Base-by-base conservation (phyloP, 2,888 invertebrate species). In the Oligia strigilis region DNA sequence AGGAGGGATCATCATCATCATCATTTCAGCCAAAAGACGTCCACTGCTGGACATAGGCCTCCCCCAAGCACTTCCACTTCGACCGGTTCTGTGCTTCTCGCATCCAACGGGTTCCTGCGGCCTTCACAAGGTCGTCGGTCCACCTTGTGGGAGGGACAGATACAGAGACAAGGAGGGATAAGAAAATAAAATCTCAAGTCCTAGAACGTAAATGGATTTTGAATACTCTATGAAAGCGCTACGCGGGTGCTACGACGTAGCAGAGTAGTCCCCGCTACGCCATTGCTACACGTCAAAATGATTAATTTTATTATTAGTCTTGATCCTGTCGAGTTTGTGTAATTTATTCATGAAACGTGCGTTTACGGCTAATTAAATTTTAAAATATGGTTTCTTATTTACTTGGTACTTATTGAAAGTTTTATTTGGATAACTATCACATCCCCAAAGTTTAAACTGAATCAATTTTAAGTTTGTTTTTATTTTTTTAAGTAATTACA, bases 401-500 rank as follows among this genome's bases (percentile, higher is more conserved):
- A 46, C 40, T 66, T 23, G 4, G 13, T 43, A 46, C 17, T 46
- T 43, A 36, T 52, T n/a, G 0, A 2, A 46, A 36, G 8, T 52
- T 46, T 60, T 6, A 19, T 62, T 40, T 29, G 40, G 11, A 14
- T 55, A 74, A 13, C 1, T 0, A 29, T 14, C 29, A 75, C 29
- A 36, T 66, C 3, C 14, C 36, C 19, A 52, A 58, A n/a, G 43
- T 19, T 58, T 2, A 19, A 64, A n/a, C 19, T 55, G 3, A 17
- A 23, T 29, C 29, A 58, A 49, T 67, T 69, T 23, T 62, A 65
- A 72, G 60, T n/a, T 65, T 69, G 2, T 64, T 65, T 69, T 73
- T 66, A 49, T 62, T 72, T 66, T 73, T 58, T 13, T 72, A 77
- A 81, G n/a, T 74, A 78, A 84, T 82, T 85, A 79, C 60, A 60